Conservation (phyloP, 2,113 vertebrate species). For the Emydura subglobosa region DNA sequence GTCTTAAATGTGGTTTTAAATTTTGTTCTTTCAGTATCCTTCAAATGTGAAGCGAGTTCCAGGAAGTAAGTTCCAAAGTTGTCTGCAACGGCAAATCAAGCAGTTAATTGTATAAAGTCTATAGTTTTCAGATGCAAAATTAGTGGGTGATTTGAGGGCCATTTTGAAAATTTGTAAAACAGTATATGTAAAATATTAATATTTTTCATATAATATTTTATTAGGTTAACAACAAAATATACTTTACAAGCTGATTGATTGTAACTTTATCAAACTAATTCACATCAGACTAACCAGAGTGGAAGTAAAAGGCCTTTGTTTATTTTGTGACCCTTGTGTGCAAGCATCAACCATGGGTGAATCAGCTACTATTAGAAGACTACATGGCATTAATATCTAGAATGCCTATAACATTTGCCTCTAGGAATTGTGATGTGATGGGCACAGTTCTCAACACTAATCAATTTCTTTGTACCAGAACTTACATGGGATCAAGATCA, state of each 20-base stretch:
- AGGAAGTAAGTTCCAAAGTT: too few species aligned
- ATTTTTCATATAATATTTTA: neutral
- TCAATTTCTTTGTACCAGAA: neutral
- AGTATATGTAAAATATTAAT: neutral
- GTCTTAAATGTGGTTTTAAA: too few species aligned
- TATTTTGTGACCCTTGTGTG: neutral
- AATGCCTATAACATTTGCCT: neutral
- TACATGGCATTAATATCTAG: neutral
- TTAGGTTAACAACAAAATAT: neutral
- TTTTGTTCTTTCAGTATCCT: too few species aligned
- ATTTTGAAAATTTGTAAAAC: neutral
- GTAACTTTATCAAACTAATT: neutral
- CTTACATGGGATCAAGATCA: neutral
- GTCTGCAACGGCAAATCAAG: too few species aligned
- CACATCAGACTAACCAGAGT: neutral
- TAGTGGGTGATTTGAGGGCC: accelerated
- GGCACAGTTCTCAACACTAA: neutral
- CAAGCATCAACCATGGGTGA: neutral
- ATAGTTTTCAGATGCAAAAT: neutral
- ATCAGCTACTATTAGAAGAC: neutral
- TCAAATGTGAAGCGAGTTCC: too few species aligned
- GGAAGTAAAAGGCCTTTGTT: neutral
- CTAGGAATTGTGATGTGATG: neutral
- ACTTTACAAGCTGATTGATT: accelerated
- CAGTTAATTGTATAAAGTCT: too few species aligned